Evolutionary conservation across 2,888 invertebrate species (phyloP).

Genomic region (Candidula unifasciata): DNA sequence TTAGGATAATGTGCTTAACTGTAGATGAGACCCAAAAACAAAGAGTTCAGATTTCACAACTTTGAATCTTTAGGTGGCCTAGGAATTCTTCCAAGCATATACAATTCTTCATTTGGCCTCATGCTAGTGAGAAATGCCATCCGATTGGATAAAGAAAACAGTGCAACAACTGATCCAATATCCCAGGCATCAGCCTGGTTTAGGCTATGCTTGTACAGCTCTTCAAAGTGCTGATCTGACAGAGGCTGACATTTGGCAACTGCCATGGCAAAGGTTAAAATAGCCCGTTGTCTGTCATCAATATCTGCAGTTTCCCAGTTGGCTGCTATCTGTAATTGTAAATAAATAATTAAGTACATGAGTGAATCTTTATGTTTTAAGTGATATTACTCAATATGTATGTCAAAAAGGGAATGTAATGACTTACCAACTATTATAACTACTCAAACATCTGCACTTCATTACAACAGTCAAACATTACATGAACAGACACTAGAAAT

Average conservation of each 20-base stretch:
- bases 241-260: slow-evolving; percentile 64
- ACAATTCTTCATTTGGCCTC: slow-evolving; percentile 72
- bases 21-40: too few species aligned
- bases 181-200: slow-evolving; percentile 72
- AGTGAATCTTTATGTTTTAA: too few species aligned
- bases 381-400: too few species aligned
- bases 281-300: slow-evolving; percentile 66
- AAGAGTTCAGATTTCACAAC: not conserved
- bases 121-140: slow-evolving; percentile 69
- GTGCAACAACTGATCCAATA: slow-evolving; percentile 68
- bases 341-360: too few species aligned
- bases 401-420: too few species aligned
- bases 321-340: slow-evolving; percentile 62
- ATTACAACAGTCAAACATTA: too few species aligned
- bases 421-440: too few species aligned
- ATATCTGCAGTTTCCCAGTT: slow-evolving; percentile 69
- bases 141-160: slow-evolving; percentile 72
- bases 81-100: slow-evolving; percentile 66
- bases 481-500: too few species aligned
- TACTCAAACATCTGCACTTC: too few species aligned
- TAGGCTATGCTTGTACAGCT: slow-evolving; percentile 64
- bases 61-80: slow-evolving; percentile 8
- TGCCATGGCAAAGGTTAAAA: slow-evolving; percentile 68
- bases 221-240: slow-evolving; percentile 60
- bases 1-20: too few species aligned